Base-by-base conservation (phyloP, 2,797 vertebrate species). In the Streptopelia turtur region DNA sequence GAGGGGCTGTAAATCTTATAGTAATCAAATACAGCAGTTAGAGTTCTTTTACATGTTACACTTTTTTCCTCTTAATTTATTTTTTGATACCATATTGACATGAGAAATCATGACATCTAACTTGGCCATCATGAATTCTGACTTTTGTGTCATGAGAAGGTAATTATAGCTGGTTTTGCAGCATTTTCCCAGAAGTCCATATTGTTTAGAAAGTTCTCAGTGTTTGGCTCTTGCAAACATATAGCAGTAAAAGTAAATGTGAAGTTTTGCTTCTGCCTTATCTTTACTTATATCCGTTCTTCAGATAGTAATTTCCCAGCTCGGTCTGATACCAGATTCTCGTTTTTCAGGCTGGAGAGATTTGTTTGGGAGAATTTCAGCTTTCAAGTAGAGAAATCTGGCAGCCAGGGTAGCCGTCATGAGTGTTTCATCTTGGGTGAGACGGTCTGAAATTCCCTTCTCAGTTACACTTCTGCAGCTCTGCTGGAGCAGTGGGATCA, bases 21-120 rank as follows among this genome's bases (percentile, higher is more conserved):
- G 95, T 97, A 96, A 97, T 94, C 91, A 95, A 95, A 96, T 94
- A 92, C 81, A 81, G 50, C 65, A 84, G 87, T 92, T 95, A 90
- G 78, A 85, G 90, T 57, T 68, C 60, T 90, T 77, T 23, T 69
- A 30, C 3, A 0, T 86, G 60, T 91, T 78, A 68, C 2, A 43
- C 15, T 35, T 82, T 89, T 91, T 43, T 22, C 31, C 45, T 95
- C 53, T 37, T 63, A 33, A 47, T 80, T 77, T 93, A 68, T 93
- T 83, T 91, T 82, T 82, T 68, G 83, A 80, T 96, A 90, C 33
- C 28, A 57, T 68, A 89, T 52, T 85, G 81, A 87, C 57, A 61
- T 64, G 41, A 83, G 41, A 37, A 93, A 77, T 84, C 86, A 20
- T 61, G 35, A 70, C 61, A 92, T 83, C 39, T 94, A 71, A 77